Percentiles rank a stretch among this genome's conserved stretches.
Evolutionary conservation across 2,113 vertebrate species (phyloP).

Genomic region (Campylorhamphus procurvoides): DNA sequence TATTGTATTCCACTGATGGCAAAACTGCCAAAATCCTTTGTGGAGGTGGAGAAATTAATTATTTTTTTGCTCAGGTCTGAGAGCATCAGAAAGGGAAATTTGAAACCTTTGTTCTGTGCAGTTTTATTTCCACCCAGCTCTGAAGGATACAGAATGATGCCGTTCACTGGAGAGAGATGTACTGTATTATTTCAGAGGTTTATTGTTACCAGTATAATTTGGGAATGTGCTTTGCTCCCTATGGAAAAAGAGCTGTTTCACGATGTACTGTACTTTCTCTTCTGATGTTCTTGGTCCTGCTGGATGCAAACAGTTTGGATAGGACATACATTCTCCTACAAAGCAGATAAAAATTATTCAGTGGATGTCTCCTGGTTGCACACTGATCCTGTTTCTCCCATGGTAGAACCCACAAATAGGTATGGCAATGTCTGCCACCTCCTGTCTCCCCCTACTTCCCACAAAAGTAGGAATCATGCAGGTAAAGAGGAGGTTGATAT

Average conservation of each 20-base stretch:
- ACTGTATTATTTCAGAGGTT: conserved; percentile 59
- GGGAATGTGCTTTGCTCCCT: conserved; percentile 60
- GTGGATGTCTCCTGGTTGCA: not conserved
- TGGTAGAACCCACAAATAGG: not conserved
- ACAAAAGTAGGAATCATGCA: not conserved
- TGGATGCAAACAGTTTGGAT: not conserved
- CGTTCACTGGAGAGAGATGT: conserved; percentile 57
- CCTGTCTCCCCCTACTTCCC: not conserved
- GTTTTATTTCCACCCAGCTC: conserved; percentile 45
- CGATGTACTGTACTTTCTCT: conserved; percentile 52
- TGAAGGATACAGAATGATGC: conserved; percentile 33
- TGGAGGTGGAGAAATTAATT: conserved; percentile 39
- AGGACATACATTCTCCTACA: not conserved
- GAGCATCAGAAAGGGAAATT: conserved; percentile 23
- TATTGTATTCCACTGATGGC: not conserved
- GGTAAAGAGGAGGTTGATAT: not conserved
- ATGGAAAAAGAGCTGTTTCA: conserved; percentile 50
- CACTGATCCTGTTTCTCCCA: not conserved
- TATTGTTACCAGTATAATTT: conserved; percentile 65
- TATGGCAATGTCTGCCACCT: not conserved
- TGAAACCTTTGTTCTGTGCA: conserved; percentile 45
- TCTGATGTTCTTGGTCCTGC: conserved; percentile 41
- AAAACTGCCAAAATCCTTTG: conserved; percentile 10
- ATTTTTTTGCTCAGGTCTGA: conserved; percentile 39
- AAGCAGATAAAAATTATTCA: conserved; percentile 10